Evolutionary conservation across 2,113 vertebrate genomes (phyloP), one percentile per base, ranked within the genome.

Genomic region (Lethenteron camtschaticum): DNA sequence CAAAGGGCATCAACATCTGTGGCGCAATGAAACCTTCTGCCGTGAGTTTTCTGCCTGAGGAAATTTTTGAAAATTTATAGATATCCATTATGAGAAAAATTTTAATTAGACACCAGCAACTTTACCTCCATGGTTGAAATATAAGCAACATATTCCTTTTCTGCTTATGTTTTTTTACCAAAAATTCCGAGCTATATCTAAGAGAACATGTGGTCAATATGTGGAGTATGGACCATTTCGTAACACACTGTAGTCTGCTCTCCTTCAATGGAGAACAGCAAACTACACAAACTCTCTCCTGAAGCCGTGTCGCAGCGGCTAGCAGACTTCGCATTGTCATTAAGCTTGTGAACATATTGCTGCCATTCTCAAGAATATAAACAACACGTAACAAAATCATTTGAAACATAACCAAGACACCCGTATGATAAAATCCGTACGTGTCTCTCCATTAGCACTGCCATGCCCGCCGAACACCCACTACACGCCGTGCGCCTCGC

Each of bases 401-500:
- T 41, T 41, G 41, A 41, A n/a, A 8, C 63, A n/a, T 24, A 68
- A 24, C 10, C 68, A 12, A 55, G 16, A 20, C 20, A 68, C n/a
- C 58, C 10, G 56, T 56, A 69, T 12, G 10, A 4, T 2, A 68
- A 12, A 4, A 2, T 8, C 10, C 18, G 10, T 68, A n/a, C 5
- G 9, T 41, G 2, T 20, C 2, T 4, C 58, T 55, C 41, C 3
- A 63, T 11, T 76, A 89, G 86, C 86, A 56, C 60, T 85, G 70
- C 77, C 83, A 0, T 89, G 87, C 71, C 75, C 75, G 0, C 24
- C 75, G 0, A 76, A 83, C 76, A 86, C 83, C 76, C 79, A 80
- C 75, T 88, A 83, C 73, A 83, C 82, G 0, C 73, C 79, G 71
- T 87, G 86, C 69, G 77, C 81, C 0, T 41, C 80, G 1, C 70